These are phyloP conservation scores for Gymnoscelis rufifasciata DNA, from an alignment of 2,888 invertebrate species.

Conservation along the genomic window DNA sequence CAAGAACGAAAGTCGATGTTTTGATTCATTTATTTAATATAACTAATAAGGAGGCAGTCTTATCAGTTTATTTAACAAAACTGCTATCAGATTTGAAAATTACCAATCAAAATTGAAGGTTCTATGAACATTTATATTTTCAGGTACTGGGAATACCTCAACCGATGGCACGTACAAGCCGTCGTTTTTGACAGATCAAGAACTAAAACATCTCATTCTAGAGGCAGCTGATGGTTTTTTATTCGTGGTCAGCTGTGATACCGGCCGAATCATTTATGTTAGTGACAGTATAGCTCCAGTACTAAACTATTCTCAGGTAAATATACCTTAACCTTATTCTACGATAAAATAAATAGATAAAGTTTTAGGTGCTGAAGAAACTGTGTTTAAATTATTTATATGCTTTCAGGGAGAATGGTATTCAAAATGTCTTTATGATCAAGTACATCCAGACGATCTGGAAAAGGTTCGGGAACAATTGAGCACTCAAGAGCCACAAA, in stretches of 20 bases:
- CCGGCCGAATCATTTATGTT: constrained; percentile 97
- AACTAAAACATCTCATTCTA: constrained; percentile 97
- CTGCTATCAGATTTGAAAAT: too few relatives aligned
- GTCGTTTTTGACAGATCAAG: constrained; percentile 99
- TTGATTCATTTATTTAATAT: too few relatives aligned
- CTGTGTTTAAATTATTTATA: not conserved
- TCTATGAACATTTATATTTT: too few relatives aligned
- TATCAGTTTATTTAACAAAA: too few relatives aligned
- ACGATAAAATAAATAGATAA: too few relatives aligned
- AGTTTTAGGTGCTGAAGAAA: too few relatives aligned
- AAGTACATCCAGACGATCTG: constrained; percentile 98
- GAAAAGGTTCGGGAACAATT: constrained; percentile 98
- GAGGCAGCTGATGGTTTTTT: constrained; percentile 99
- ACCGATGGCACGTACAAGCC: constrained; percentile 98
- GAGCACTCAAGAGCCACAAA: constrained; percentile 97
- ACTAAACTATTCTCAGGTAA: constrained; percentile 94
- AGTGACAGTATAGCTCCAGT: constrained; percentile 99
- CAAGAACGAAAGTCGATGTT: too few relatives aligned
- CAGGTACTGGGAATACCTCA: constrained; percentile 97
- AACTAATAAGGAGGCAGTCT: too few relatives aligned
- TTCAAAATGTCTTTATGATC: constrained; percentile 95
- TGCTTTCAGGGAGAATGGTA: constrained; percentile 93
- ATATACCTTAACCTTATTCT: not conserved
- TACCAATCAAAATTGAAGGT: too few relatives aligned
- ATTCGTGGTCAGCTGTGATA: constrained; percentile 96